Base-by-base conservation (phyloP, 1,140 invertebrate species). In the Caenorhabditis latens region DNA sequence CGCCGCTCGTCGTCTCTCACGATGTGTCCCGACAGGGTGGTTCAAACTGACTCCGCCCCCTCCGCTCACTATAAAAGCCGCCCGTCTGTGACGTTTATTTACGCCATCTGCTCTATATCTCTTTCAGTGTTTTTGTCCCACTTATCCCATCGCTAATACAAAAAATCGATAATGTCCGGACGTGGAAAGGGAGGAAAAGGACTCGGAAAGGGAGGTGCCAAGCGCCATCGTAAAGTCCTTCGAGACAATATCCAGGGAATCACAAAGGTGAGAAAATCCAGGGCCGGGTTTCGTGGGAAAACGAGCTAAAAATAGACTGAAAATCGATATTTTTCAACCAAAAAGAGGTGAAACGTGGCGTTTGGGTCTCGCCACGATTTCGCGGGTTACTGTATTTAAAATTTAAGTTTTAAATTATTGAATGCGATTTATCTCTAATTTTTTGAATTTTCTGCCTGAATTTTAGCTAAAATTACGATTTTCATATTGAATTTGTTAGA, bases 181-280 rank as follows among this genome's bases (percentile, higher is more conserved):
- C 93, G 94, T 84, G 95, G 95, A 55, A 95, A 95, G 91, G 94
- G 94, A 90, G 95, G 94, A 24, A 95, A 95, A 93, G 95, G 95
- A 87, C 92, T 95, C 63, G 95, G 94, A 88, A 95, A 95, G 92
- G 95, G 95, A 89, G 95, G 95, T 21, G 95, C 95, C 75, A 95
- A 95, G 92, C 94, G 95, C 90, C 95, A 95, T 93, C 94, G 95
- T 40, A 93, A 93, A 90, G 93, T 90, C 93, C 90, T 94, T 32
- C 91, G 94, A 88, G 95, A 96, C 93, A 96, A 96, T 92, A 95
- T 96, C 93, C 94, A 95, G 93, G 95, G 95, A 90, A 79, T 79
- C 46, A 79, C 71, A 7, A 79, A 71, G 67, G 67, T 71, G 19
- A 48, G 67, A 71, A 71, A 46, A 40, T 13, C 9, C 32, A 0